These are phyloP conservation scores for Heteronetta atricapilla DNA, from an alignment of 2,113 vertebrate genomes.

Conservation along the genomic window DNA sequence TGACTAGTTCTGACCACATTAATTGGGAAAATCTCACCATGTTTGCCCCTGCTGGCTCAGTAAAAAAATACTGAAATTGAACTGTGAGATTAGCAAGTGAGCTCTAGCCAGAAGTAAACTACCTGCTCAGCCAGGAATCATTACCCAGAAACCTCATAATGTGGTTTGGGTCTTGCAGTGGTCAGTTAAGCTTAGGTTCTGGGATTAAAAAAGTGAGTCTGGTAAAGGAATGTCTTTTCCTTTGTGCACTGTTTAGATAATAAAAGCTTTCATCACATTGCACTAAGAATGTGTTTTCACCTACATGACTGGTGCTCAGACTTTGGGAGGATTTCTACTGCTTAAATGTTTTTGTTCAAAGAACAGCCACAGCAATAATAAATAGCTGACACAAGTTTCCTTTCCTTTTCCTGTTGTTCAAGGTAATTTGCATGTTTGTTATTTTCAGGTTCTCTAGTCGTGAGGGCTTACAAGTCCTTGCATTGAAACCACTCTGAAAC, in stretches of 20 bases:
- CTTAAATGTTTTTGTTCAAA: background rate
- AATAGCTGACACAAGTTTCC: background rate
- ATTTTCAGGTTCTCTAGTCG: background rate
- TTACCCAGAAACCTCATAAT: background rate
- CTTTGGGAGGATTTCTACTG: background rate
- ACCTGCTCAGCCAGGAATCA: background rate
- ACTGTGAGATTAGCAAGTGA: background rate
- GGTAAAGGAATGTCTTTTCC: background rate
- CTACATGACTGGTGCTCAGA: background rate
- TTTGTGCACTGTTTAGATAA: background rate
- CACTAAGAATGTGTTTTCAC: background rate
- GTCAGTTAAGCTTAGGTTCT: background rate
- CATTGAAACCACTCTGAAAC: background rate
- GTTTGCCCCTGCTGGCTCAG: background rate
- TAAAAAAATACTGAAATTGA: background rate
- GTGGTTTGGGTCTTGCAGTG: background rate
- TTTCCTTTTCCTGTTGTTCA: background rate
- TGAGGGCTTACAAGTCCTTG: background rate
- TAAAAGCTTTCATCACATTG: background rate
- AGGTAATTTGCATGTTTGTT: background rate
- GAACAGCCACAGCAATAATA: background rate
- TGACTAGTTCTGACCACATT: background rate
- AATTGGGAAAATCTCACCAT: background rate
- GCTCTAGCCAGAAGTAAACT: background rate
- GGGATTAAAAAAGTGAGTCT: background rate